Evolutionary conservation across 1,140 invertebrate species (phyloP).

Genomic region (Euschistus heros): DNA sequence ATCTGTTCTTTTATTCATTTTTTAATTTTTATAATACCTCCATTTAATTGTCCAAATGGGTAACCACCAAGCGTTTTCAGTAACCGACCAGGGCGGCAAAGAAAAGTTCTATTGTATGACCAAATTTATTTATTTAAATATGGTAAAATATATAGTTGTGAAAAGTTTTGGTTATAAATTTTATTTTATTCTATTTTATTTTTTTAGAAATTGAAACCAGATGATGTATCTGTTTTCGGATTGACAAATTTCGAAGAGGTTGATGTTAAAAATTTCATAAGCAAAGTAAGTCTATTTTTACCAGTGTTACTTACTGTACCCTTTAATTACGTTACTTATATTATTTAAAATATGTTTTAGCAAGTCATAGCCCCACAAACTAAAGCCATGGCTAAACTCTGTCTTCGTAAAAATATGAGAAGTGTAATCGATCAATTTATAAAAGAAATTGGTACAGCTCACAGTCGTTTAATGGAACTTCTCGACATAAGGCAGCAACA

Average conservation of each 20-base stretch:
- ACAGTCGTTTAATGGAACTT: neutral
- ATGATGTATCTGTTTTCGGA: neutral
- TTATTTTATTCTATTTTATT: neutral
- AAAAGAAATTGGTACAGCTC: neutral
- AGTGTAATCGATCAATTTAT: conserved; percentile 1
- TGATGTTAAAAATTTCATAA: neutral
- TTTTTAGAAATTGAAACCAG: conserved; percentile 5
- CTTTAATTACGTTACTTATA: neutral
- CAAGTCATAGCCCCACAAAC: neutral
- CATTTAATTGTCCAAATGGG: neutral
- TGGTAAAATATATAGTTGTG: neutral
- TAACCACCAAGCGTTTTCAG: neutral
- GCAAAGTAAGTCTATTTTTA: neutral
- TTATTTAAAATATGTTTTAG: neutral
- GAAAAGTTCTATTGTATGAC: no score
- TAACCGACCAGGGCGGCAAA: no score
- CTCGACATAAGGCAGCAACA: neutral
- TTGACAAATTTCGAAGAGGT: neutral
- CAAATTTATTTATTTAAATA: neutral
- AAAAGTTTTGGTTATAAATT: neutral
- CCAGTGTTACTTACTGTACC: neutral
- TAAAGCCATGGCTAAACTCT: neutral
- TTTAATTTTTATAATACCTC: neutral
- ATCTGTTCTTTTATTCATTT: no score
- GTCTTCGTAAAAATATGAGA: conserved; percentile 1